Conservation (phyloP, 64 coral and sea anemone genomes). For the Pachyseris speciosa region DNA sequence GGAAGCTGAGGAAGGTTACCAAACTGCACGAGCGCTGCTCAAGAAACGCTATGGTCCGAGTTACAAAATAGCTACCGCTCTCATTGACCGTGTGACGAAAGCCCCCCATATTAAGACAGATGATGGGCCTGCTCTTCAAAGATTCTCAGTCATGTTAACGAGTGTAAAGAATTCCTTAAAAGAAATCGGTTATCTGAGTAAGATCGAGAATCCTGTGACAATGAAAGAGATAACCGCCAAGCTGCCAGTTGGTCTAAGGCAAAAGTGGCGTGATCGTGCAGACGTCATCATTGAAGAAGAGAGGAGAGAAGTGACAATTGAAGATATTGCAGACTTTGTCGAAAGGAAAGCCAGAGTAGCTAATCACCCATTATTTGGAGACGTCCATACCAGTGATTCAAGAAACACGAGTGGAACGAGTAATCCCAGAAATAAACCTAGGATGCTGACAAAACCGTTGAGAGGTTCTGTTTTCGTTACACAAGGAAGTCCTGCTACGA, state of each 20-base stretch:
- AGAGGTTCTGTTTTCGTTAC: background rate
- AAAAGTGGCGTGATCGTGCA: too few species aligned
- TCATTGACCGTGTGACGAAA: constrained; percentile 3
- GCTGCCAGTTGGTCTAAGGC: too few species aligned
- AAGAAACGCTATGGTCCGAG: constrained; percentile 8
- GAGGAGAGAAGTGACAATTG: too few species aligned
- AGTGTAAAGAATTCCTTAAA: too few species aligned
- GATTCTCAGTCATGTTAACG: background rate
- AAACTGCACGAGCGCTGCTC: background rate
- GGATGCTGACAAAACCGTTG: background rate
- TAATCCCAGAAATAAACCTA: background rate
- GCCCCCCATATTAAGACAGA: background rate
- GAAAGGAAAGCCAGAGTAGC: background rate
- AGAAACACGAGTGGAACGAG: background rate
- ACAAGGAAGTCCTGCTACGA: too few species aligned
- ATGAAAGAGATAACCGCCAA: too few species aligned
- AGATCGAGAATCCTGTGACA: too few species aligned
- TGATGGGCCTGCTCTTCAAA: background rate
- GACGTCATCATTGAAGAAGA: too few species aligned
- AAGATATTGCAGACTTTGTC: background rate
- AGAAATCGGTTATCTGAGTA: too few species aligned
- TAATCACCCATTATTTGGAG: background rate
- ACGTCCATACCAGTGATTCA: background rate
- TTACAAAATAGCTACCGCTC: constrained; percentile 9
- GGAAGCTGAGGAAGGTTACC: background rate